phyloP scores from a whole-genome alignment of 2,113 vertebrate species.

The Ophiodon elongatus region DNA sequence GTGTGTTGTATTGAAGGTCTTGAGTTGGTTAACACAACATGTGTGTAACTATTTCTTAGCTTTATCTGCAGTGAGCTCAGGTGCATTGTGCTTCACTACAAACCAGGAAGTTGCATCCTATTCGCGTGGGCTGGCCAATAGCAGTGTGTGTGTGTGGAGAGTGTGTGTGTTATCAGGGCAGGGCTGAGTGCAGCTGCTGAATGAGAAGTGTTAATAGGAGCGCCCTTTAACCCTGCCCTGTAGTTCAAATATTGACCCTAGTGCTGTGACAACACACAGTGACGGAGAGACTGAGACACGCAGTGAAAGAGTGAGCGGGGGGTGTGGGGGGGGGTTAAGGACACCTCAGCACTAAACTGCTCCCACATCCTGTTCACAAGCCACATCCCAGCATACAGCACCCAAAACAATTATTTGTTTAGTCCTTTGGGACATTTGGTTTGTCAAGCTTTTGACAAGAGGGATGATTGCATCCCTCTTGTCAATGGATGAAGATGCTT shows the following conservation, averaged over 20 bases:
- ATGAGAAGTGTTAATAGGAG: slow-evolving; percentile 64
- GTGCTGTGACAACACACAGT: slow-evolving; percentile 51
- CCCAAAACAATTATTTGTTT: not conserved
- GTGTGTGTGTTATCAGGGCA: slow-evolving; percentile 76
- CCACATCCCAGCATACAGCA: not conserved
- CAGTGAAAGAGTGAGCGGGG: not conserved
- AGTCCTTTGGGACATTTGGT: not conserved
- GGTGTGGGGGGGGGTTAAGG: slow-evolving; percentile 35
- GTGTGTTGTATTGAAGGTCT: not conserved
- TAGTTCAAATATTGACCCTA: slow-evolving; percentile 82
- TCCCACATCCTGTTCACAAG: slow-evolving; percentile 44
- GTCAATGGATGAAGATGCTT: no score
- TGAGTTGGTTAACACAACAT: not conserved
- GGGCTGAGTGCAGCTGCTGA: slow-evolving; percentile 65
- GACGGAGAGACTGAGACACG: not conserved
- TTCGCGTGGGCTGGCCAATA: not conserved
- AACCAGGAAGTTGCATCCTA: slow-evolving; percentile 56
- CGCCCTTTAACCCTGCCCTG: slow-evolving; percentile 63
- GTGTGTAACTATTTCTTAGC: slow-evolving; percentile 15
- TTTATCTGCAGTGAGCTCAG: slow-evolving; percentile 17
- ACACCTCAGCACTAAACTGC: slow-evolving; percentile 80
- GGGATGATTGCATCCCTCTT: no score
- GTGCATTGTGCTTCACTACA: not conserved
- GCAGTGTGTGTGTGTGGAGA: slow-evolving; percentile 39
- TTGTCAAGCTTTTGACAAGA: not conserved